Conservation (phyloP, 1,140 invertebrate species). For the Trichoplusia ni region DNA sequence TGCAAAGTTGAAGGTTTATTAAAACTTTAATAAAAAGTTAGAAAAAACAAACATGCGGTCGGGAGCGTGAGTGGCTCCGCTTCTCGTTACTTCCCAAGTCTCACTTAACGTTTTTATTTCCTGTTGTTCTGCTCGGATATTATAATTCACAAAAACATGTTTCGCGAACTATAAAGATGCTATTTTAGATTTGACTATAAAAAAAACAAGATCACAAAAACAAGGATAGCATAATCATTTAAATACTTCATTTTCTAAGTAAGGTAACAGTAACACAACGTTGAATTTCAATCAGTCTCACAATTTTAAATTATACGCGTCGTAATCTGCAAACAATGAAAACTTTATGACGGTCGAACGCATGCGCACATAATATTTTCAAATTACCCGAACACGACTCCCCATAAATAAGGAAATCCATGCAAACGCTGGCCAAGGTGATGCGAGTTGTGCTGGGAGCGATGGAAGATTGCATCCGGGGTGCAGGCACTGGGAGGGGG, state of each 20-base stretch:
- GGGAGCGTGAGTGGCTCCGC: too few relatives aligned
- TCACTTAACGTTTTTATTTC: too few relatives aligned
- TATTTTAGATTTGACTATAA: too few relatives aligned
- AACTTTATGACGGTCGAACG: background rate
- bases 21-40: too few relatives aligned
- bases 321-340: background rate
- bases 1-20: too few relatives aligned
- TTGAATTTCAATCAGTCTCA: background rate
- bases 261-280: background rate
- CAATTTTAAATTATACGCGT: background rate
- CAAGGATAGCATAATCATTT: background rate
- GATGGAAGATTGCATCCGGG: conserved; percentile 1
- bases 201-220: too few relatives aligned
- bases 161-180: too few relatives aligned
- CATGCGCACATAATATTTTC: background rate
- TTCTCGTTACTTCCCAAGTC: too few relatives aligned
- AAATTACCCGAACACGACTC: background rate
- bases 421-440: conserved; percentile 18
- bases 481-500: too few relatives aligned
- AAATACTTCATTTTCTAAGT: background rate
- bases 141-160: too few relatives aligned
- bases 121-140: too few relatives aligned
- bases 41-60: too few relatives aligned
- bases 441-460: conserved; percentile 16
- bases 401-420: conserved; percentile 20